Conservation (phyloP, 2,113 vertebrate species). For the Abramis brama region DNA sequence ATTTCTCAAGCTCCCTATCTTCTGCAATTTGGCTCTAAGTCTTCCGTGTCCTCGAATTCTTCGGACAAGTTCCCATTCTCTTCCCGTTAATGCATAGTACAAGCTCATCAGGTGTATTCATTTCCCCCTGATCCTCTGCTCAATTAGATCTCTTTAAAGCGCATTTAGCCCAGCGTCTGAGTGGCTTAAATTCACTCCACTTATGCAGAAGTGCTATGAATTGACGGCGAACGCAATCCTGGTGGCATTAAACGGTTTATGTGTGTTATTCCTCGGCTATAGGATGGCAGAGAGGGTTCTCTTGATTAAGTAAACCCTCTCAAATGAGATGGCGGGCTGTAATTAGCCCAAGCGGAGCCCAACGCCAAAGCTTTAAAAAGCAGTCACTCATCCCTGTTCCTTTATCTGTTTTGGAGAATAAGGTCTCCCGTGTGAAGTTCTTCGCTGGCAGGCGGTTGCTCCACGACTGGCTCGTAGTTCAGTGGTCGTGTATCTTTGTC, state of each 20-base stretch:
- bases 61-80: conserved; percentile 64
- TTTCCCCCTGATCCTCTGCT: conserved; percentile 71
- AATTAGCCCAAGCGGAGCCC: conserved; percentile 78
- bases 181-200: conserved; percentile 80
- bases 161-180: conserved; percentile 70
- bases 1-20: conserved; percentile 65
- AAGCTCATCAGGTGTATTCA: conserved; percentile 79
- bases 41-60: conserved; percentile 67
- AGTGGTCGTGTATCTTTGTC: conserved; percentile 79
- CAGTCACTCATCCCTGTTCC: conserved; percentile 80
- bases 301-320: conserved; percentile 84
- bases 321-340: conserved; percentile 78
- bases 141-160: conserved; percentile 81
- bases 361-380: conserved; percentile 78
- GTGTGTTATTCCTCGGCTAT: conserved; percentile 79
- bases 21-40: conserved; percentile 70
- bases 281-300: conserved; percentile 73
- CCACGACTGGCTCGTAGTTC: conserved; percentile 74
- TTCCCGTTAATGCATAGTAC: conserved; percentile 64
- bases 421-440: conserved; percentile 77
- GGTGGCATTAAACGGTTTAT: conserved; percentile 81
- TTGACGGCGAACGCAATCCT: conserved; percentile 76
- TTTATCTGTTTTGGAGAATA: conserved; percentile 78
- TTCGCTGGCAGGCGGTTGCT: conserved; percentile 71
- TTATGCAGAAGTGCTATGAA: conserved; percentile 73